Base-by-base conservation (phyloP, 2,888 invertebrate species). In the Shargacucullia verbasci region DNA sequence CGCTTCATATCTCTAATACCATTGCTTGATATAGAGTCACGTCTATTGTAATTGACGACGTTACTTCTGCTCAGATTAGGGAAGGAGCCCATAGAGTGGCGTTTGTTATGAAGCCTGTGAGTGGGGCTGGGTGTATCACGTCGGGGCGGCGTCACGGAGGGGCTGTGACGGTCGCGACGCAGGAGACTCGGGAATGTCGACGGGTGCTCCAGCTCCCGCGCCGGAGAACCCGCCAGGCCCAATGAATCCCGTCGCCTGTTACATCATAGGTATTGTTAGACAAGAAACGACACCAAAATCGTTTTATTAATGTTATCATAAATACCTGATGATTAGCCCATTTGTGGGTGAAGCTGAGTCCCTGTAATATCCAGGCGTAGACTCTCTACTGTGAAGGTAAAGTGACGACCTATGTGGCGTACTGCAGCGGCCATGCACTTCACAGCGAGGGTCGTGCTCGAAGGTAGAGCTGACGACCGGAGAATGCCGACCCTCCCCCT, bases 171-270 rank as follows among this genome's bases (percentile, higher is more conserved):
- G 73, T 96, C 95, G 53, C 95, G 94, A 0, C 97, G 92, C 53
- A 97, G 89, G 38, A 95, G 95, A 68, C 95, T 95, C 44, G 97
- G 96, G 81, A 97, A 97, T 25, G 95, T 94, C 15, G 96, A 96
- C 0, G 97, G 97, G 82, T 97, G 97, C 71, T 95, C 95, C 66
- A 96, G 73, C 70, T 96, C 96, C 4, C 94, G 93, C 84, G 77
- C 95, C 61, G 91, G 95, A 55, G 94, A 95, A 50, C 94, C 90
- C n/a, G 95, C 94, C 60, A 95, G 82, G 34, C 95, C 95, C 65
- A 95, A 80, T 6, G 96, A 95, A 57, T 95, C 95, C 39, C 95
- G 92, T 57, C 96, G 93, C 84, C 95, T 95, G 83, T 89, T 80
- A 73, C 66, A 84, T 73, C 59, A 82, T 61, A 75, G 59, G 70